These are phyloP conservation scores for Cosmia trapezina DNA, from an alignment of 2,888 invertebrate genomes.

Conservation along the genomic window DNA sequence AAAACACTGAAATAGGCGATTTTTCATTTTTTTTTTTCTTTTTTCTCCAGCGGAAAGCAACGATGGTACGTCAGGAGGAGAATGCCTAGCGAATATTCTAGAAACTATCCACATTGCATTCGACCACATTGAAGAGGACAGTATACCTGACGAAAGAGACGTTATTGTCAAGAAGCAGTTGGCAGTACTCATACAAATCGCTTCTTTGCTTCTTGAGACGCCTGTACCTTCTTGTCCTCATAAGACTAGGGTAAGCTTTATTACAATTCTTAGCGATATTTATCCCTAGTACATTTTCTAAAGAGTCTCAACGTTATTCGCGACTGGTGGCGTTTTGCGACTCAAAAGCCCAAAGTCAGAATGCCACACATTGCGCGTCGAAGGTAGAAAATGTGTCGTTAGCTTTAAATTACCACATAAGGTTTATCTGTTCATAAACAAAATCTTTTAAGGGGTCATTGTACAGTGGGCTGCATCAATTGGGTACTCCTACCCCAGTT, in stretches of 20 bases:
- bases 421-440: too few species aligned
- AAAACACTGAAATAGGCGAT: too few species aligned
- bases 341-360: too few species aligned
- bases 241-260: slow-evolving; percentile 72
- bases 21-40: too few species aligned
- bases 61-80: slow-evolving; percentile 67
- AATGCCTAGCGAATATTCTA: slow-evolving; percentile 75
- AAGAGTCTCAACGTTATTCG: too few species aligned
- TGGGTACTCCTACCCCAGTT: too few species aligned
- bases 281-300: too few species aligned
- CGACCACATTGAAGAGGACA: slow-evolving; percentile 70
- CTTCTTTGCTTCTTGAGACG: slow-evolving; percentile 73
- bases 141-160: slow-evolving; percentile 72
- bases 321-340: slow-evolving; percentile 17
- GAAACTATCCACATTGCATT: slow-evolving; percentile 74
- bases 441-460: too few species aligned
- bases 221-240: slow-evolving; percentile 70
- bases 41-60: slow-evolving; percentile 68
- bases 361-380: too few species aligned
- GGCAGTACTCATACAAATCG: slow-evolving; percentile 69
- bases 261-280: too few species aligned
- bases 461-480: too few species aligned
- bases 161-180: slow-evolving; percentile 71
- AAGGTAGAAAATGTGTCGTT: too few species aligned
- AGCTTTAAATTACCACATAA: neutral